Evolutionary conservation across 2,888 invertebrate genomes (phyloP), one percentile per base, ranked within the genome.

Genomic region (Hemithea aestivaria): DNA sequence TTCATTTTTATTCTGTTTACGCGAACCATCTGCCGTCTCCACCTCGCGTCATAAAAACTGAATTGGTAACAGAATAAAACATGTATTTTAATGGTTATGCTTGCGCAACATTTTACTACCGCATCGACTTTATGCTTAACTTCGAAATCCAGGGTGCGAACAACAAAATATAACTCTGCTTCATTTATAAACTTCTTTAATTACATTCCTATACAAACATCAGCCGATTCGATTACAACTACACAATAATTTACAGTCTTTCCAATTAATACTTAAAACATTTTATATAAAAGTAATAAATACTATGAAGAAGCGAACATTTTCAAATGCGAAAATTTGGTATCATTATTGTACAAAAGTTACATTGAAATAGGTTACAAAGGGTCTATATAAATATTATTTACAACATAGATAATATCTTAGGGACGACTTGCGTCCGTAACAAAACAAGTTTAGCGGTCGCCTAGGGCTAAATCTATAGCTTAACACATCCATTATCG

Each of bases 171-270:
- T 51, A 40, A 44, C 28, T 43, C 33, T 51, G 53, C 56, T 50
- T 69, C 69, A 63, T 75, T 82, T 78, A 76, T 79, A 82, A 83
- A 84, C 73, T 71, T 78, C 66, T 81, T 84, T 84, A 82, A 80
- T 84, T 77, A 79, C 73, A 68, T 76, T 68, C 66, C 82, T 84
- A 84, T 84, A 83, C 81, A 83, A 83, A 84, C 79, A 79, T 81
- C 80, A 79, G 81, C 78, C 77, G 72, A 75, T 81, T 64, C 65
- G 69, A 76, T 74, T 76, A 77, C 66, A 75, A 71, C 82, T 83
- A 84, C 81, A 79, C 75, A 82, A 78, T 81, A 83, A 79, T 80
- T 78, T 85, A 87, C 85, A 87, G 85, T 87, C 85, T 87, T 87
- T 79, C 79, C 71, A 76, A 84, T 74, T 81, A 85, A 85, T 84